Conservation (phyloP, 2,888 invertebrate species). For the Nymphalis urticae region DNA sequence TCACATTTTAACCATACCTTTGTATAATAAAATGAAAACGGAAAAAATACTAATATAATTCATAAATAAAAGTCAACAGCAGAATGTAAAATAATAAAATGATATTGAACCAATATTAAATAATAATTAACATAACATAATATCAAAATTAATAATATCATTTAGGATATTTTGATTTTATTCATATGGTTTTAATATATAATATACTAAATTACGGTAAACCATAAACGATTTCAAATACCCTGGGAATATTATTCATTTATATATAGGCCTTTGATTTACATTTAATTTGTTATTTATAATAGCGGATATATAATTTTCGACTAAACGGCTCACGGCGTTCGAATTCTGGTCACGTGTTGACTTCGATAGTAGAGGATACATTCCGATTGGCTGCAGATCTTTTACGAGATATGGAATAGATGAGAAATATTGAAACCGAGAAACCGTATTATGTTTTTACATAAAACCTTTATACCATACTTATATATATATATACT, state of each 20-base stretch:
- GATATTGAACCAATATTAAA: too few species aligned
- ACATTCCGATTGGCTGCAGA: conserved; percentile 67
- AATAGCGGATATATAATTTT: conserved; percentile 24
- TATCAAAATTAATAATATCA: too few species aligned
- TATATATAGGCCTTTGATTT: background rate
- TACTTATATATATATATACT: background rate
- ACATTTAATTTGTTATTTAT: conserved; percentile 13
- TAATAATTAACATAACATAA: too few species aligned
- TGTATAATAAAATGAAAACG: too few species aligned
- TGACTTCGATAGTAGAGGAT: conserved; percentile 56
- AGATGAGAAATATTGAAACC: conserved; percentile 52
- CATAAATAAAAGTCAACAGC: too few species aligned
- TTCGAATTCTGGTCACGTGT: conserved; percentile 60
- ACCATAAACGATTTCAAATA: background rate
- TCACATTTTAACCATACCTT: too few species aligned
- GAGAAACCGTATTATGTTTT: conserved; percentile 52
- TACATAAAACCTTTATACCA: conserved; percentile 23
- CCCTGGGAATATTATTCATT: background rate
- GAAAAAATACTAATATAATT: too few species aligned
- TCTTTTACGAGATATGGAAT: conserved; percentile 51
- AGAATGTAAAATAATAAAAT: too few species aligned
- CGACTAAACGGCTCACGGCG: conserved; percentile 33
- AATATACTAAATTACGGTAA: background rate
- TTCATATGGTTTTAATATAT: too few species aligned
- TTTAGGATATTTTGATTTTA: too few species aligned